phyloP scores from a whole-genome alignment of 1,140 invertebrate species.

The Drosophila sulfurigaster region DNA sequence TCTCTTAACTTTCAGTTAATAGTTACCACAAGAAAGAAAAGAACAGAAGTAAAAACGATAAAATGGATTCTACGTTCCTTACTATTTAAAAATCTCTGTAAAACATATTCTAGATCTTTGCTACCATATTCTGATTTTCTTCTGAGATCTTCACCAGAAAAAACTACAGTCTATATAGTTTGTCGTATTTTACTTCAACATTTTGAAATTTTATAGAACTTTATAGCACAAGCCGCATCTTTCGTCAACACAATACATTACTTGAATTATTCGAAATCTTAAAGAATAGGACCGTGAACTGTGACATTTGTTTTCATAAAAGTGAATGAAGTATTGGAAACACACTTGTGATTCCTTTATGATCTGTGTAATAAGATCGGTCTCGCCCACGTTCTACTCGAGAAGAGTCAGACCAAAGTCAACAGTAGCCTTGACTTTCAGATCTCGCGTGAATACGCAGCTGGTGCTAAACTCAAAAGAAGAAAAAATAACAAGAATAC shows the following conservation, averaged over 20 bases:
- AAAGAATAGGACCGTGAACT: neutral
- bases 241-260: neutral
- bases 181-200: neutral
- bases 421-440: constrained; percentile 34
- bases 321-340: constrained; percentile 6
- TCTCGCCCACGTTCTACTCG: neutral
- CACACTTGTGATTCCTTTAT: constrained; percentile 21
- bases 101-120: no score
- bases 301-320: neutral
- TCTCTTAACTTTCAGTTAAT: neutral
- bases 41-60: neutral
- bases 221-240: neutral
- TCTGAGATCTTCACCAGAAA: no score
- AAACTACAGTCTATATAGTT: no score
- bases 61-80: no score
- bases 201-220: neutral
- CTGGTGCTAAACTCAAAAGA: constrained; percentile 40
- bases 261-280: neutral
- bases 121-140: no score
- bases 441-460: constrained; percentile 65
- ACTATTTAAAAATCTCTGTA: no score
- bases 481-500: constrained; percentile 49
- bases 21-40: neutral
- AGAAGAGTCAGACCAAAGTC: constrained; percentile 17
- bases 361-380: constrained; percentile 37